A percentile compares a stretch with the other conserved stretches of the same genome.
phyloP scores from a whole-genome alignment of 2,797 vertebrate genomes.

The Linurgus olivaceus region DNA sequence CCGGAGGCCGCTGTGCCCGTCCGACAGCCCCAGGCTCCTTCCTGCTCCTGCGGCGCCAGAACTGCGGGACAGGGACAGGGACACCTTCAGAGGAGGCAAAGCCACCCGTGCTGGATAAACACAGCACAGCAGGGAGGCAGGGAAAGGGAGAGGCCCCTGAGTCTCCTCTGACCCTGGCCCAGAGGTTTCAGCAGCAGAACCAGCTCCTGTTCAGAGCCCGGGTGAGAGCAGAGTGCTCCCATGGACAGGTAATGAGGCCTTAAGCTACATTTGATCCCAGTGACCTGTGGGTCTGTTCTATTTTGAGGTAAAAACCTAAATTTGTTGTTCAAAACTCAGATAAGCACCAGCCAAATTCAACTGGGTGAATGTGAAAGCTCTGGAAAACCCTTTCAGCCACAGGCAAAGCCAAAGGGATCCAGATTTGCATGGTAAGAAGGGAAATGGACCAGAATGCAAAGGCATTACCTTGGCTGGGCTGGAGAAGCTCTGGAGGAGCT shows the following conservation, averaged over 20 bases:
- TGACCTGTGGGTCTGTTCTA: accelerated
- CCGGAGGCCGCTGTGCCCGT: neutral
- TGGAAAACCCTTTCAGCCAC: neutral
- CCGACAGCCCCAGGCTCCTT: neutral
- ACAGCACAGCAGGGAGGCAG: neutral
- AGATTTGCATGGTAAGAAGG: accelerated
- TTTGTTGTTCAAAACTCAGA: neutral
- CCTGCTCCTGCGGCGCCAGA: neutral
- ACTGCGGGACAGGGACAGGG: neutral
- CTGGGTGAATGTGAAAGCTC: neutral
- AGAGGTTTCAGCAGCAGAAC: neutral
- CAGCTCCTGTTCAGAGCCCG: neutral
- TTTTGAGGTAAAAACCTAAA: neutral
- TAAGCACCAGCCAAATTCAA: neutral
- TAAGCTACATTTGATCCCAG: neutral
- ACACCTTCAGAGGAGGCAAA: neutral
- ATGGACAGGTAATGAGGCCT: accelerated
- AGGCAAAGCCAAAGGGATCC: accelerated
- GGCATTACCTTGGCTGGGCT: constrained; percentile 12
- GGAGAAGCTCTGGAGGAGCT: neutral
- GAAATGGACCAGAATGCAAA: accelerated
- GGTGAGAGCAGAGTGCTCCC: neutral
- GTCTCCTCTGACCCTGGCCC: neutral
- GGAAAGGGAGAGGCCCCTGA: neutral
- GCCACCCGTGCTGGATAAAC: neutral